A percentile compares a stretch with the other conserved stretches of the same genome.
These are phyloP conservation scores for Eidolon dupreanum DNA, from an alignment of 2,797 vertebrate species.

Conservation along the genomic window DNA sequence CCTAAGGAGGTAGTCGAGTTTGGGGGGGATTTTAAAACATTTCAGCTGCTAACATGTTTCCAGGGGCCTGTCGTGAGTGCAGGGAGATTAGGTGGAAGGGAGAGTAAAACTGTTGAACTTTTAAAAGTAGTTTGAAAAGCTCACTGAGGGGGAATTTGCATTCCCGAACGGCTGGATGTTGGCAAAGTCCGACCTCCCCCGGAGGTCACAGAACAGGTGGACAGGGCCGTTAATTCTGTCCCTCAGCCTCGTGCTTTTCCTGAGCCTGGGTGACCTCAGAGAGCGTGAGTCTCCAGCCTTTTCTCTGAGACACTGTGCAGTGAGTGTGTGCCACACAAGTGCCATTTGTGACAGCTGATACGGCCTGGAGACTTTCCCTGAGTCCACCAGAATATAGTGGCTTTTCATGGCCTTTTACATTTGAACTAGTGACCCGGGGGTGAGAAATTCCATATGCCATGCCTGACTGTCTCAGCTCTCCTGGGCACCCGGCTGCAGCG, in stretches of 20 bases:
- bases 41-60: neutral
- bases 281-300: neutral
- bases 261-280: neutral
- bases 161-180: neutral
- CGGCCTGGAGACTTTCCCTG: neutral
- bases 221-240: neutral
- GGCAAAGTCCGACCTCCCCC: neutral
- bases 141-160: neutral
- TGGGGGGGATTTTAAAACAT: neutral
- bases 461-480: slow-evolving; percentile 26
- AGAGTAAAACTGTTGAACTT: neutral
- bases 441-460: slow-evolving; percentile 59
- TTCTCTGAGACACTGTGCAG: neutral
- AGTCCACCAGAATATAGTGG: neutral
- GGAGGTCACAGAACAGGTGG: neutral
- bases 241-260: neutral
- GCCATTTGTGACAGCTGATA: neutral
- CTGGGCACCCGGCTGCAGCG: neutral
- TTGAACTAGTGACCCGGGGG: slow-evolving; percentile 66
- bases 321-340: neutral
- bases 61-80: neutral
- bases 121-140: neutral
- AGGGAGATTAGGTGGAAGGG: neutral
- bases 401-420: slow-evolving; percentile 50
- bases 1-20: neutral